These are phyloP conservation scores for Synanceia verrucosa DNA, from an alignment of 2,797 vertebrate genomes.

Conservation along the genomic window DNA sequence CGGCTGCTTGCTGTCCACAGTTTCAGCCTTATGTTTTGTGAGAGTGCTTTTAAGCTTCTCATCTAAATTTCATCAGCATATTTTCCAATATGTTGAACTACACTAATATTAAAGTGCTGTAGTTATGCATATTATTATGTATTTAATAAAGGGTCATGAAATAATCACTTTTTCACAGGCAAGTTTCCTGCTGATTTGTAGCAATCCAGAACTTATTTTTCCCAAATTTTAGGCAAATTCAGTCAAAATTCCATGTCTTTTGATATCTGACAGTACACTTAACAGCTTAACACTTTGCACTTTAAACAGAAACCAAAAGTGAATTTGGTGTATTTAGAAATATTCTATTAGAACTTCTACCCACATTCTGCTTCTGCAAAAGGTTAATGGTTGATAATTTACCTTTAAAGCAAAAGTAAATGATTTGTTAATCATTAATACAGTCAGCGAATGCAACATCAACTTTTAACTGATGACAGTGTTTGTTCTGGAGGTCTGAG, in stretches of 20 bases:
- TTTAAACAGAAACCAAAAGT: too few species aligned
- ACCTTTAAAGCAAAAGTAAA: neutral
- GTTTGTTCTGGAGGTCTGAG: neutral
- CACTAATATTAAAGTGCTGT: neutral
- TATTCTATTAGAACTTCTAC: neutral
- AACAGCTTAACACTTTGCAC: too few species aligned
- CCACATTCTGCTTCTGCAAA: neutral
- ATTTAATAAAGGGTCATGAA: neutral
- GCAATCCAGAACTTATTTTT: neutral
- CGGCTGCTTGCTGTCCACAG: neutral
- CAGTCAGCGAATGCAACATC: neutral
- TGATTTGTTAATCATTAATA: neutral
- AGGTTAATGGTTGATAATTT: neutral
- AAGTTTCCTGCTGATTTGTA: neutral
- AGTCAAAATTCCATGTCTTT: too few species aligned
- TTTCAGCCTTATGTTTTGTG: neutral
- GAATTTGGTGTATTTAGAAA: neutral
- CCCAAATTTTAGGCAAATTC: rapidly evolving
- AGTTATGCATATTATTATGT: neutral
- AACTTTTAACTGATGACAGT: neutral
- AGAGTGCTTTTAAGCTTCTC: neutral
- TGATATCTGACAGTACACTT: too few species aligned
- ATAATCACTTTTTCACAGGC: neutral
- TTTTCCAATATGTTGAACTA: neutral
- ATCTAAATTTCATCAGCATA: neutral